A percentile compares a stretch with the other conserved stretches of the same genome.
Evolutionary conservation across 2,113 vertebrate species (phyloP).

Genomic region (Callithrix jacchus): DNA sequence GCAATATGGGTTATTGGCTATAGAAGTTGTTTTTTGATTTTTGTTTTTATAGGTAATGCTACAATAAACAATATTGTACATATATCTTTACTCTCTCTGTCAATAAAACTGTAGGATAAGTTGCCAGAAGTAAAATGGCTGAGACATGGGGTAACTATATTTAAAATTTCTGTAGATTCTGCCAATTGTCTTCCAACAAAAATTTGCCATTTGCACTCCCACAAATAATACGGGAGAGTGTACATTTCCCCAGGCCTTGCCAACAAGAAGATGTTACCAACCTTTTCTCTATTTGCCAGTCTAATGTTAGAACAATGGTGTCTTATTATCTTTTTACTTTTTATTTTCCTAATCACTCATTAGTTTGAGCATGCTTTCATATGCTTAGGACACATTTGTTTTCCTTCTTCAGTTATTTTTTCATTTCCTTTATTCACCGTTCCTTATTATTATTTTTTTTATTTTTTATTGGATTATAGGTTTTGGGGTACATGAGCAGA

Average conservation of each 20-base stretch:
- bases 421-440: not conserved
- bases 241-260: not conserved
- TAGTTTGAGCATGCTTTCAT: not conserved
- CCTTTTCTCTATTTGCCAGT: not conserved
- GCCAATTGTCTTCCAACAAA: not conserved
- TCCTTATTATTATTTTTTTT: not conserved
- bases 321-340: not conserved
- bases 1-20: not conserved
- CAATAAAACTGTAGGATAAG: not conserved
- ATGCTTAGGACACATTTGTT: not conserved
- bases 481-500: too few species aligned
- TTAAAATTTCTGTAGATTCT: not conserved
- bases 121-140: not conserved
- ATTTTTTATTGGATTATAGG: too few species aligned
- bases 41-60: not conserved
- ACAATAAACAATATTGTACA: not conserved
- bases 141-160: not conserved
- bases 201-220: not conserved
- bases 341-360: not conserved
- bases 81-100: not conserved
- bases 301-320: not conserved
- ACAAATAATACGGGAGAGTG: not conserved
- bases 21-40: not conserved
- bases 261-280: not conserved
- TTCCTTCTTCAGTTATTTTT: not conserved